Base-by-base conservation (phyloP, 2,888 invertebrate genomes). In the Salticus scenicus region DNA sequence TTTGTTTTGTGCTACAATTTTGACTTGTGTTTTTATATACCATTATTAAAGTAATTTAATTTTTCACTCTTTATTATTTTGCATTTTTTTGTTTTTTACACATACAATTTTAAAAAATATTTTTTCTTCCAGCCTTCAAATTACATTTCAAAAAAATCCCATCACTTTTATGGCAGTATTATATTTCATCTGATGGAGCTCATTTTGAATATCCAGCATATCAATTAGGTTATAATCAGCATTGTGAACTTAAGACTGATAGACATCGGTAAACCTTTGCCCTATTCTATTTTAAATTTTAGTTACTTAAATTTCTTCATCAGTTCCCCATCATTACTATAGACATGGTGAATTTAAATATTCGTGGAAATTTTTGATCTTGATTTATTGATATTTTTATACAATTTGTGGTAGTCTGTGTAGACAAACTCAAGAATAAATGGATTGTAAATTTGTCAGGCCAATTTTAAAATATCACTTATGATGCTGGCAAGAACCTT, bases 191-290 rank as follows among this genome's bases (percentile, higher is more conserved):
- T 31, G 90, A 91, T 64, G 92, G 92, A 1, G 89, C 92, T 8
- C 91, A 92, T 88, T 92, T 91, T 80, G 92, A 92, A 89, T 93
- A 91, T 89, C 92, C 92, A 12, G 91, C 92, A 7, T 92, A 91
- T 88, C 89, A 89, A 37, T 90, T 90, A 87, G 89, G 89, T 63
- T 88, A 88, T 86, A 87, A 89, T 31, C 66, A 82, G 41, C 89
- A 90, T 82, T 91, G 91, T 87, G 89, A 88, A 47, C 89, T 89
- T 72, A 89, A 90, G 31, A 90, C 91, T 77, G 90, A 91, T 81
- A 86, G 91, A 41, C 91, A 91, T 89, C 90, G 91, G 91, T 91
- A 84, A 88, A 89, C 42, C 41, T n/a, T n/a, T 69, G 2, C 10
- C 37, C 66, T 47, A 30, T 72, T 12, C 51, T 30, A 2, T 10